phyloP scores from a whole-genome alignment of 2,888 invertebrate species.

The Chromoteleia sp. region DNA sequence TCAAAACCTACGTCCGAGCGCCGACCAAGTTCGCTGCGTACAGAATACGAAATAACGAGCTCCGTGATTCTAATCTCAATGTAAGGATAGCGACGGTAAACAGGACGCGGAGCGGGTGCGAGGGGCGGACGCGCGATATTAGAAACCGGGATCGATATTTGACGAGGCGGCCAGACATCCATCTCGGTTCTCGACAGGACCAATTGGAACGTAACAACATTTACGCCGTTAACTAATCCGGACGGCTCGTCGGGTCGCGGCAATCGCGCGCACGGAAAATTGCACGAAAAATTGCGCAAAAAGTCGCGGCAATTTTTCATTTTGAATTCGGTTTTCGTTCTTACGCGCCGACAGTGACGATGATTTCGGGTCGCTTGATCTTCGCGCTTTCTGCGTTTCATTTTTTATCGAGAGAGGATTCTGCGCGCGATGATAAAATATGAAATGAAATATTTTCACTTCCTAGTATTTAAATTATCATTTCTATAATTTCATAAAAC shows the following conservation, averaged over 20 bases:
- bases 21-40: constrained; percentile 55
- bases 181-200: constrained; percentile 40
- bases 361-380: no score
- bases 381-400: no score
- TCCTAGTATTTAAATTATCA: no score
- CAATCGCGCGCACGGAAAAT: neutral
- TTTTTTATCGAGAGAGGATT: no score
- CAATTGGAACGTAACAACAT: constrained; percentile 51
- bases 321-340: no score
- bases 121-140: constrained; percentile 30
- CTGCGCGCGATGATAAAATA: no score
- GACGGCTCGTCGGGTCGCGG: constrained; percentile 9
- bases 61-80: constrained; percentile 64
- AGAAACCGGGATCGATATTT: constrained; percentile 46
- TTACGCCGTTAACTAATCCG: constrained; percentile 43
- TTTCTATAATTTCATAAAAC: no score
- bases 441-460: no score
- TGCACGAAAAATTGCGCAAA: neutral
- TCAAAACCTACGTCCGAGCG: constrained; percentile 49
- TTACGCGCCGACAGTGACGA: neutral
- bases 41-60: constrained; percentile 63
- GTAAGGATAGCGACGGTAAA: constrained; percentile 18
- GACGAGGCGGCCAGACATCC: constrained; percentile 30
- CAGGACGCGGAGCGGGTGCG: neutral
- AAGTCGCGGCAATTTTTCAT: no score